Conservation (phyloP, 2,797 vertebrate genomes). For the Lacerta agilis region DNA sequence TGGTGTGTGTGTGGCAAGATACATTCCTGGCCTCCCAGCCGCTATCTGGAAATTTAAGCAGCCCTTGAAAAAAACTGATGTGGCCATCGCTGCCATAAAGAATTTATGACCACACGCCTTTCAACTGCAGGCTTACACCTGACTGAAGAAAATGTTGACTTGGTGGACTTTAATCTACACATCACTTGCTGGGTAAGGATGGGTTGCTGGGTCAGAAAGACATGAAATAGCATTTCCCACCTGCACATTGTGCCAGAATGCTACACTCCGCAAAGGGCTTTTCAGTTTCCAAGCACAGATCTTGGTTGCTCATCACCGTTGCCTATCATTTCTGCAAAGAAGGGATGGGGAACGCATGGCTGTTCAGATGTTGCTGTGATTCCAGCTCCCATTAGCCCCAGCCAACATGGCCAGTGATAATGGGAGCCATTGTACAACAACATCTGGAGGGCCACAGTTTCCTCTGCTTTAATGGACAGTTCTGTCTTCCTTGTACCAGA, state of each 20-base stretch:
- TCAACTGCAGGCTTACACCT: not conserved
- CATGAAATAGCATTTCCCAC: not conserved
- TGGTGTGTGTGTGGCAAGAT: not conserved
- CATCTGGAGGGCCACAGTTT: too few species aligned
- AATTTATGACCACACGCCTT: not conserved
- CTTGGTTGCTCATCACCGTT: not conserved
- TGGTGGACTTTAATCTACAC: not conserved
- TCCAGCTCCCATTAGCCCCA: too few species aligned
- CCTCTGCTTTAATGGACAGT: too few species aligned
- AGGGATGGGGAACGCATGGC: too few species aligned
- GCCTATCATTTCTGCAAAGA: not conserved
- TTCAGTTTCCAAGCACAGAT: not conserved
- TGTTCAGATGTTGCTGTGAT: too few species aligned
- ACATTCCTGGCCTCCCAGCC: not conserved
- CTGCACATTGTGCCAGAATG: not conserved
- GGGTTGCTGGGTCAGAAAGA: not conserved
- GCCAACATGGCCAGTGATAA: not conserved
- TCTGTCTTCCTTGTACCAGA: too few species aligned
- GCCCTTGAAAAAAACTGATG: not conserved
- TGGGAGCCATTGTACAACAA: not conserved
- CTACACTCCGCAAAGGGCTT: not conserved
- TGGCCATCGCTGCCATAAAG: not conserved
- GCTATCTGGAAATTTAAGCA: not conserved
- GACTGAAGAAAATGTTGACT: rapidly evolving
- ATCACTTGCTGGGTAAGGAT: not conserved